Base-by-base conservation (phyloP, 2,888 invertebrate species). In the Odontomyia ornata region DNA sequence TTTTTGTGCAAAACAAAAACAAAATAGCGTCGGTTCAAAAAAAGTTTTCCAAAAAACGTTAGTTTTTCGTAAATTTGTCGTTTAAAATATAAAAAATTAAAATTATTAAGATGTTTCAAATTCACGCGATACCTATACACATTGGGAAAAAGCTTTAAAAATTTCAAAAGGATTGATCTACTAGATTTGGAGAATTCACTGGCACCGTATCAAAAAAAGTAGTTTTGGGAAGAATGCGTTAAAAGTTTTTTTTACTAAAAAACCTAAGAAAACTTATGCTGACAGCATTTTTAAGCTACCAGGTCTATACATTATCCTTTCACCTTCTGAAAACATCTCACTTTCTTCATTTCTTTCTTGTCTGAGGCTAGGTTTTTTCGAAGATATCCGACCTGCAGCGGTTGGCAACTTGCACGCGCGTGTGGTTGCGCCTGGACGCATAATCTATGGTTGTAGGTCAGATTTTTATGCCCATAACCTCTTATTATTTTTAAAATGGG, bases 331-430 rank as follows among this genome's bases (percentile, higher is more conserved):
- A 18, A 52, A 52, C 15, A 52, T 52, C 52, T 9, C 5, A 18
- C 15, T 52, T 52, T 52, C 52, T 52, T 52, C 52, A 52, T 52
- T 52, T 52, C 52, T 52, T 52, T 52, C 52, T 52, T 52, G 52
- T 52, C 15, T 52, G 52, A 52, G 52, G 52, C 52, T 52, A n/a
- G 18, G 7, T 18, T 9, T 52, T 52, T 52, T 52, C 3, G 52
- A 52, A 52, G 52, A 4, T 52, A 52, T 52, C 13, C 13, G 43
- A 43, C 7, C 13, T 43, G 43, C 43, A 13, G 43, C 43, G 43
- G 43, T 52, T 52, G 52, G 15, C 52, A 4, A 60, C 60, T 21
- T 18, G 52, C 15, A 52, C 18, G 52, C 52, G 52, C 1, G 4
- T 52, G 18, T 52, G 4, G 52, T 52, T 18, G 52, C 52, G 52